Evolutionary conservation across 2,113 vertebrate genomes (phyloP), one percentile per base, ranked within the genome.

Genomic region (Rousettus leschenaultii): DNA sequence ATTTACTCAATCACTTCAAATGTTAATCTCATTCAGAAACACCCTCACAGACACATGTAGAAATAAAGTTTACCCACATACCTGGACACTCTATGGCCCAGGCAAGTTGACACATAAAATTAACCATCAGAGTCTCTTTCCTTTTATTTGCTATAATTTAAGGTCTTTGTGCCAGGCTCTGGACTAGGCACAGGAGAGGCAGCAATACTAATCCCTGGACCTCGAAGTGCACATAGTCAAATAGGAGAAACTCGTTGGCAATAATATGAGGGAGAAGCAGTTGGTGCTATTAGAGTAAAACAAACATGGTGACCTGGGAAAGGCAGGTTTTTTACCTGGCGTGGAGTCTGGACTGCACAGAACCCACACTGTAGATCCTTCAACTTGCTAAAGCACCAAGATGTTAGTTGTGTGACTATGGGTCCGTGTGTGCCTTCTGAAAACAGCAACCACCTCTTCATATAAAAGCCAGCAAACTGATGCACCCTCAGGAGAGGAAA

Each of bases 131-230:
- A 9, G 21, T 57, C 19, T 79, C 45, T 40, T 79, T 83, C 38
- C 40, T 92, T 80, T 91, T 85, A 71, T 92, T 80, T 92, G 9
- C 7, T 93, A 63, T 73, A 80, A 74, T 61, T 92, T 61, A 22
- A 84, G 63, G 10, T 90, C 70, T 85, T 61, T 79, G 38, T 24
- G n/a, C 18, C 55, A 79, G 43, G 26, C 43, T 86, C n/a, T 89
- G 26, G 30, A 6, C 7, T 74, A 89, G n/a, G 51, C 30, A 87
- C 43, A 65, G 8, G 19, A 90, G 5, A 85, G 51, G 2, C 15
- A 87, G n/a, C 26, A 85, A 84, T 66, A n/a, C 28, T 55, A 55
- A 89, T 18, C 12, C 18, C 3, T 63, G 10, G 19, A 77, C n/a
- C n/a, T 77, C 33, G 45, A 75, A 70, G 30, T 86, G 18, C 12